Evolutionary conservation across 2,113 vertebrate genomes (phyloP), one percentile per base, ranked within the genome.

Genomic region (Syngnathus floridae): DNA sequence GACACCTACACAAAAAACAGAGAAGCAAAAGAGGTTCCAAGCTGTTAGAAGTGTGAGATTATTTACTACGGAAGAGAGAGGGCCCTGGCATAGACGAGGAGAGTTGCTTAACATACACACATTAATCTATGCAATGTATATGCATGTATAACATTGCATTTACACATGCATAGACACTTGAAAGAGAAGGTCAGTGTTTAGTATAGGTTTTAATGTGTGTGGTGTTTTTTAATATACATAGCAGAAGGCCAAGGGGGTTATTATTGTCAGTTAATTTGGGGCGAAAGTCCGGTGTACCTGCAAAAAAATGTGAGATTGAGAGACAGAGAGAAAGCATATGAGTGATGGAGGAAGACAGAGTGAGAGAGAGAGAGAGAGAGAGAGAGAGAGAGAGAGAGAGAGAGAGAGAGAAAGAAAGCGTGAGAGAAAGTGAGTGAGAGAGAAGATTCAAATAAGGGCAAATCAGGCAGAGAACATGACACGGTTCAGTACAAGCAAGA

Each of bases 1-100:
- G 96, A 99, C 89, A 99, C 96, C 95, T 98, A 98, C 91, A 98
- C 94, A 92, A 93, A 95, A 56, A 95, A 98, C 94, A 90, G 93
- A 94, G 93, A 92, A 93, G 89, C 91, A 92, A 93, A 90, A 94
- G 91, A 96, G 92, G 93, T 95, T 95, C 96, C 96, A 97, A 91
- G 95, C 92, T 93, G 95, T 99, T 99, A 99, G 97, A 94, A 78
- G 88, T 84, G 88, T 85, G 86, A 90, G 92, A 89, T 90, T 84
- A 85, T 87, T 90, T 86, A 89, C 88, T 89, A 85, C 71, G 86
- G 84, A 86, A 88, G 79, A 86, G 84, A 85, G 89, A 92, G 84
- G 92, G 90, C 91, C 93, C 94, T 96, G 94, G 77, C 92, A 87
- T 93, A 93, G 93, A 82, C 81, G 82, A 43, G 59, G 90, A 93